Conservation (phyloP, 2,888 invertebrate species). For the Brachynemurus nebulosus region DNA sequence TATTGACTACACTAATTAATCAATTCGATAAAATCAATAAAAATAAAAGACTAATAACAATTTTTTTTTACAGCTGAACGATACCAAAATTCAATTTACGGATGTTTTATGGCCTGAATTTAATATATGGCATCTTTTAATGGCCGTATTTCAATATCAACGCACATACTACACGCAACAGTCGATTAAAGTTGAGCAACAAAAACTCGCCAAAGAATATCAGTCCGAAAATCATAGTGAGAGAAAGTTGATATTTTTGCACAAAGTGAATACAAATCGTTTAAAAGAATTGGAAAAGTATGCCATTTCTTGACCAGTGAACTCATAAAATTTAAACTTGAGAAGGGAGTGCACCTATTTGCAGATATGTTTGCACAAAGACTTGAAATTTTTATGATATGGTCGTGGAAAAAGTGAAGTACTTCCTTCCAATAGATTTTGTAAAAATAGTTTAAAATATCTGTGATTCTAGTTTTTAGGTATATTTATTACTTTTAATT, state of each 20-base stretch:
- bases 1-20: no score
- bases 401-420: no score
- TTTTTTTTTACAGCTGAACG: constrained; percentile 44
- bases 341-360: no score
- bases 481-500: no score
- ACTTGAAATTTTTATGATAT: no score
- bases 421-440: no score
- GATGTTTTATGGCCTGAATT: constrained; percentile 95
- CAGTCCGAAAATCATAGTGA: constrained; percentile 19
- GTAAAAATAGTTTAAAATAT: no score
- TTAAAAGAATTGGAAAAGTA: background rate
- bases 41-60: constrained; percentile 7
- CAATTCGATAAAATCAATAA: no score
- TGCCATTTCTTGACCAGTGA: constrained; percentile 1
- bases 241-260: constrained; percentile 31
- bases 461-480: no score
- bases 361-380: no score
- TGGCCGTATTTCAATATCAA: constrained; percentile 80
- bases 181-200: constrained; percentile 20
- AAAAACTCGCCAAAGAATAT: no score
- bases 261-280: constrained; percentile 20
- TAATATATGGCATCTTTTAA: constrained; percentile 78
- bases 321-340: no score
- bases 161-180: constrained; percentile 30
- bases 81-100: constrained; percentile 74